phyloP scores from a whole-genome alignment of 2,797 vertebrate species.

The Etheostoma nigrum region DNA sequence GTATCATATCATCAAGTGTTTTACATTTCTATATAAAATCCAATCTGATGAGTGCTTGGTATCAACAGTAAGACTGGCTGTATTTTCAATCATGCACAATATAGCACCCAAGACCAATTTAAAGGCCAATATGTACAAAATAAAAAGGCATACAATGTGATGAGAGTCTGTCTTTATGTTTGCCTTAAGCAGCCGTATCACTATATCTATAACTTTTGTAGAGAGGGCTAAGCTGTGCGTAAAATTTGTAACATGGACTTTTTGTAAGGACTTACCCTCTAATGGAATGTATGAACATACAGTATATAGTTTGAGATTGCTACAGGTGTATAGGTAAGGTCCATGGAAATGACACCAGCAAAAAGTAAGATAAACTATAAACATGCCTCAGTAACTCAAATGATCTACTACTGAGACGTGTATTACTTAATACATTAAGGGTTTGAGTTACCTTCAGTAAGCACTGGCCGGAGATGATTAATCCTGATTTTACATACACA shows the following conservation, averaged over 20 bases:
- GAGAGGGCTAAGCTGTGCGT: not conserved
- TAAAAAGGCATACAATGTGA: not conserved
- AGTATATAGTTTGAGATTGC: slow-evolving; percentile 4
- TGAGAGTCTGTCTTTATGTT: not conserved
- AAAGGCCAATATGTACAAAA: not conserved
- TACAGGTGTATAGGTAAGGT: slow-evolving; percentile 28
- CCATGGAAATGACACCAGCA: slow-evolving; percentile 26
- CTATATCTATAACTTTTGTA: not conserved
- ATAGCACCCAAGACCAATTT: not conserved
- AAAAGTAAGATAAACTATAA: slow-evolving; percentile 53
- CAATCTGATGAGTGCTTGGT: not conserved
- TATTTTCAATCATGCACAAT: not conserved
- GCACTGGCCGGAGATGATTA: slow-evolving; percentile 54
- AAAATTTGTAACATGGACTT: slow-evolving; percentile 2
- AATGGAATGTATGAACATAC: slow-evolving; percentile 13
- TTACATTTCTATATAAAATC: not conserved
- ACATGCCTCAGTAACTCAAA: slow-evolving; percentile 53
- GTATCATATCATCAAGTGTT: not conserved
- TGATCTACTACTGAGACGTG: slow-evolving; percentile 41
- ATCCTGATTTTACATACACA: slow-evolving; percentile 43
- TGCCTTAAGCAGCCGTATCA: not conserved
- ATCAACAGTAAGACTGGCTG: not conserved
- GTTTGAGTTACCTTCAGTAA: slow-evolving; percentile 44
- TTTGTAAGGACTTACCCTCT: slow-evolving; percentile 14
- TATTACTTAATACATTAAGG: slow-evolving; percentile 54